A percentile compares a stretch with the other conserved stretches of the same genome.
These are phyloP conservation scores for Echeneis naucrates DNA, from an alignment of 2,797 vertebrate species.

Conservation along the genomic window DNA sequence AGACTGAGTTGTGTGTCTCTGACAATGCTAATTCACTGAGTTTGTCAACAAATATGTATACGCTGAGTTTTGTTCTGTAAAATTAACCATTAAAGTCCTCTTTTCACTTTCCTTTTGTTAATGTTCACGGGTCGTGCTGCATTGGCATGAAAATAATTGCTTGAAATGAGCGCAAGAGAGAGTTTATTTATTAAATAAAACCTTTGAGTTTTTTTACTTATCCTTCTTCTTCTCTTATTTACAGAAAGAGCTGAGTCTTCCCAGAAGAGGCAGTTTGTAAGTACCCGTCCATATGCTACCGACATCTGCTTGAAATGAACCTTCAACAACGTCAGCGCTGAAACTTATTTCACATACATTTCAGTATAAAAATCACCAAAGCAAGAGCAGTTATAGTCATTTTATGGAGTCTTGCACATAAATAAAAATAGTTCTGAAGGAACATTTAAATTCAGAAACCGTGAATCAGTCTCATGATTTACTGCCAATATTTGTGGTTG, in stretches of 20 bases:
- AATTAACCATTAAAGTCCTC: background rate
- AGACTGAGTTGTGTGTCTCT: background rate
- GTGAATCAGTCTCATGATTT: background rate
- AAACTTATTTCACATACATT: no score
- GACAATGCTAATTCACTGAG: background rate
- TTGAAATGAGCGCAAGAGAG: background rate
- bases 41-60: background rate
- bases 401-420: background rate
- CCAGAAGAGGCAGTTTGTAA: conserved; percentile 98
- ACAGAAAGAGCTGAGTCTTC: conserved; percentile 99
- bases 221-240: conserved; percentile 67
- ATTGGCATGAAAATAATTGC: background rate
- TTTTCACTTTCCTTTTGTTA: background rate
- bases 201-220: conserved; percentile 12
- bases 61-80: background rate
- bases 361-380: no score
- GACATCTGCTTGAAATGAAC: no score
- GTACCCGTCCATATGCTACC: conserved; percentile 79
- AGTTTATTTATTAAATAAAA: background rate
- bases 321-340: background rate
- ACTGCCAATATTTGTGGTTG: background rate
- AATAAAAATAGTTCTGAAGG: background rate
- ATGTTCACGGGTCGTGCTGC: background rate
- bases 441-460: conserved; percentile 3
- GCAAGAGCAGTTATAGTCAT: background rate